Evolutionary conservation across 2,797 vertebrate species (phyloP).

Genomic region (Falco biarmicus): DNA sequence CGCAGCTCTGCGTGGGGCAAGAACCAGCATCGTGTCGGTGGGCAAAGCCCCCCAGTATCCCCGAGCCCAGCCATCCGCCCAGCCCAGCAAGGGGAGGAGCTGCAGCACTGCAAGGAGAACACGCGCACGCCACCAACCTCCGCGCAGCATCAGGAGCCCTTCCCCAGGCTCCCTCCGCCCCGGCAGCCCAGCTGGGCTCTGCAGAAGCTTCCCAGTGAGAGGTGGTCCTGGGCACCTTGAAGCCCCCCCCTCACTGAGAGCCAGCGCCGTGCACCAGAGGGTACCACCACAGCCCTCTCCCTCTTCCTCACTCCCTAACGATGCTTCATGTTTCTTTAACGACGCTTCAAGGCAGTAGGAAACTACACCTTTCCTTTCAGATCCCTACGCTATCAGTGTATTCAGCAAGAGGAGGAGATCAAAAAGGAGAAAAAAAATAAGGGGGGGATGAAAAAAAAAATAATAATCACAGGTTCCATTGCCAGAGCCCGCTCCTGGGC

Average conservation of each 20-base stretch:
- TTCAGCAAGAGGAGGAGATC: background rate
- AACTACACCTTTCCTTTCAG: background rate
- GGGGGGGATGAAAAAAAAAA: background rate
- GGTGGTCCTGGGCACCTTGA: background rate
- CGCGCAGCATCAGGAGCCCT: background rate
- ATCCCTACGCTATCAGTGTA: background rate
- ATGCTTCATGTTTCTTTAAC: background rate
- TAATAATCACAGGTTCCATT: background rate
- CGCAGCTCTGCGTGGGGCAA: background rate
- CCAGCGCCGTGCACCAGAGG: accelerated
- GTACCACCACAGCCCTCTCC: background rate
- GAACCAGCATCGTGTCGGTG: too few species aligned
- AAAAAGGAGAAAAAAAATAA: background rate
- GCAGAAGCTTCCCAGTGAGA: background rate
- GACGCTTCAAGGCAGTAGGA: background rate
- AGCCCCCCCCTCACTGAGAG: background rate
- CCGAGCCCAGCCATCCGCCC: too few species aligned
- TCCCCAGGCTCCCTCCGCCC: background rate
- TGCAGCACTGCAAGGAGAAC: background rate
- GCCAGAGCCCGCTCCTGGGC: background rate
- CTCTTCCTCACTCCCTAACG: background rate
- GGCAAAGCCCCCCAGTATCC: too few species aligned
- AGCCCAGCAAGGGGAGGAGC: background rate
- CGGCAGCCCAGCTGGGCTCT: background rate
- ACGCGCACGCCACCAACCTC: background rate